phyloP scores from a whole-genome alignment of 1,140 invertebrate species.

The Drosophila biarmipes region DNA sequence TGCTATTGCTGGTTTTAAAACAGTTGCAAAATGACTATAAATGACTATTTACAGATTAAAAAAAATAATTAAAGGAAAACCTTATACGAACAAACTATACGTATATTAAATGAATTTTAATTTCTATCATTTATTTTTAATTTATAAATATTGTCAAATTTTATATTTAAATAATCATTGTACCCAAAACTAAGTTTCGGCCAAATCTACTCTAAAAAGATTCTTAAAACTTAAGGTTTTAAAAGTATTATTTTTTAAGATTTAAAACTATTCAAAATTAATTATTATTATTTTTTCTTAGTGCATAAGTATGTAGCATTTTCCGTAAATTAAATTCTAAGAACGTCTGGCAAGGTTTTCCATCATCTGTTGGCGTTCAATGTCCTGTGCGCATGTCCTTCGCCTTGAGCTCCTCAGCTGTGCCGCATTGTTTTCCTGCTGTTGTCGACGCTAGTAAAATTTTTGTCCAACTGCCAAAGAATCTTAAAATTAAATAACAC shows the following conservation, averaged over 20 bases:
- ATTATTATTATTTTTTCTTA: no score
- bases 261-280: no score
- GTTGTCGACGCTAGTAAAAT: conserved; percentile 21
- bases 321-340: not conserved
- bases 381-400: conserved; percentile 50
- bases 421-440: conserved; percentile 49
- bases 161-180: no score
- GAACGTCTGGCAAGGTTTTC: conserved; percentile 14
- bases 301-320: not conserved
- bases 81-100: no score
- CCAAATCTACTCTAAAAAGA: not conserved
- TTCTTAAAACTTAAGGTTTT: not conserved
- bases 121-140: no score
- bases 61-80: no score
- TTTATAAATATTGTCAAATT: no score
- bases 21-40: no score
- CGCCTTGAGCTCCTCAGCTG: conserved; percentile 26
- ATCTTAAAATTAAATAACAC: not conserved
- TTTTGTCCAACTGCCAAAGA: conserved; percentile 11
- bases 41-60: no score
- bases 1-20: no score
- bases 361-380: conserved; percentile 16
- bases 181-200: no score
- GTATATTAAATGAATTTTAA: no score
- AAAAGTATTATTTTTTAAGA: not conserved